A percentile compares a stretch with the other conserved stretches of the same genome.
Evolutionary conservation across 2,113 vertebrate genomes (phyloP).

Genomic region (Ptychochromis oligacanthus): DNA sequence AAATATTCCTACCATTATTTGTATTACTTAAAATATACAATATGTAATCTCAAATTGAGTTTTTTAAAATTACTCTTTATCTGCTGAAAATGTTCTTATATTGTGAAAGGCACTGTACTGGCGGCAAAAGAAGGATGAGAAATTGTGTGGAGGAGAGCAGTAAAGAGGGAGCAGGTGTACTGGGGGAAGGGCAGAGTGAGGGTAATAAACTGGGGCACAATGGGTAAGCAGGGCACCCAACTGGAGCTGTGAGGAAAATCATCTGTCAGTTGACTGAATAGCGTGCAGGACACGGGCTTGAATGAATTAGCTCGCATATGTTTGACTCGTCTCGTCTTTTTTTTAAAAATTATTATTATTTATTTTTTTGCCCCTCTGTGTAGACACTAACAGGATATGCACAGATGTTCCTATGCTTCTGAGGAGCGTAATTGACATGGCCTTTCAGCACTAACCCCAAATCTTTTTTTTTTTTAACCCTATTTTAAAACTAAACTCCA

Average conservation of each 20-base stretch:
- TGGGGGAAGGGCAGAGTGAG: slow-evolving; percentile 41
- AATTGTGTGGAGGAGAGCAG: background rate
- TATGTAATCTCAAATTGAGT: background rate
- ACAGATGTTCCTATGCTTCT: background rate
- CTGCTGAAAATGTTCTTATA: background rate
- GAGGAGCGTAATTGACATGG: background rate
- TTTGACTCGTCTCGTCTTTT: background rate
- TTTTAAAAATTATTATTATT: too few species aligned
- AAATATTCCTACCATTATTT: background rate
- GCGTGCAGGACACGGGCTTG: background rate
- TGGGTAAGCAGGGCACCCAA: slow-evolving; percentile 38
- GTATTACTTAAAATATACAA: background rate
- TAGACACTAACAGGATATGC: background rate
- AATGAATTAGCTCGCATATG: slow-evolving; percentile 4
- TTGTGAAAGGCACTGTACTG: background rate
- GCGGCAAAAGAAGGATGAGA: background rate
- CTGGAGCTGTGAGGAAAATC: slow-evolving; percentile 46
- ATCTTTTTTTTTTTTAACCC: background rate
- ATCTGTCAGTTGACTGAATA: slow-evolving; percentile 40
- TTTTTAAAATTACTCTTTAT: background rate
- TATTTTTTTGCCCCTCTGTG: background rate
- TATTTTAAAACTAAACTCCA: background rate
- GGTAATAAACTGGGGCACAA: slow-evolving; percentile 48
- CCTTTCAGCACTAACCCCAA: background rate
- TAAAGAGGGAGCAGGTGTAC: slow-evolving; percentile 52